Conservation (phyloP, 2,888 invertebrate species). For the Troides helena region DNA sequence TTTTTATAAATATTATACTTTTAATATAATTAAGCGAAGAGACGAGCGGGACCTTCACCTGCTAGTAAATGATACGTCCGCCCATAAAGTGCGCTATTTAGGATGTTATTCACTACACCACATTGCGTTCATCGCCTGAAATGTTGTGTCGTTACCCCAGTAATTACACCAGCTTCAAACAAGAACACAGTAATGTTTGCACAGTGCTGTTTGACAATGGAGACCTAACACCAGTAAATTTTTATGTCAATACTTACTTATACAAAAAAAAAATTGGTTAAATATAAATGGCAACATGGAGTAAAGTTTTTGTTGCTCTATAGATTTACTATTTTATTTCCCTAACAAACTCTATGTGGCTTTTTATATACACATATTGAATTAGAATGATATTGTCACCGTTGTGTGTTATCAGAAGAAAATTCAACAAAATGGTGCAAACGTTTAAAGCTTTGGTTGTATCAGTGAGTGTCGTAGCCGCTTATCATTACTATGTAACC, state of each 20-base stretch:
- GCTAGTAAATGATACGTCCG: no score
- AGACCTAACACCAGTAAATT: not conserved
- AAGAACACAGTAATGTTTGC: no score
- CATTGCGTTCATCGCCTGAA: no score
- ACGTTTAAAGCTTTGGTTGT: slow-evolving; percentile 43
- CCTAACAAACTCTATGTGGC: slow-evolving; percentile 7
- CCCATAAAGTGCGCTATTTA: no score
- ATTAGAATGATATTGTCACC: slow-evolving; percentile 13
- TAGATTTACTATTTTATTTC: slow-evolving; percentile 6
- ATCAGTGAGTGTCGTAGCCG: slow-evolving; percentile 45
- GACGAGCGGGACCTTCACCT: no score
- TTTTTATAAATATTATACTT: no score
- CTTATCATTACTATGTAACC: slow-evolving; percentile 46
- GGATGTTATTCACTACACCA: no score
- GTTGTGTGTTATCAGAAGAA: slow-evolving; percentile 13
- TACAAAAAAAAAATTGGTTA: not conserved
- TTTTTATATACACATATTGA: slow-evolving; percentile 20
- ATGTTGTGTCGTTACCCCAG: no score
- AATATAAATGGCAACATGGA: not conserved
- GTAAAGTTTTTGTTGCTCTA: slow-evolving; percentile 1
- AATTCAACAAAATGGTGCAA: slow-evolving; percentile 40
- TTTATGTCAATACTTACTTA: not conserved
- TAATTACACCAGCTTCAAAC: no score
- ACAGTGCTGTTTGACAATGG: no score
- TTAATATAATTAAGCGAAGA: no score